These are phyloP conservation scores for Phragmatobia fuliginosa DNA, from an alignment of 2,888 invertebrate species.

Conservation along the genomic window DNA sequence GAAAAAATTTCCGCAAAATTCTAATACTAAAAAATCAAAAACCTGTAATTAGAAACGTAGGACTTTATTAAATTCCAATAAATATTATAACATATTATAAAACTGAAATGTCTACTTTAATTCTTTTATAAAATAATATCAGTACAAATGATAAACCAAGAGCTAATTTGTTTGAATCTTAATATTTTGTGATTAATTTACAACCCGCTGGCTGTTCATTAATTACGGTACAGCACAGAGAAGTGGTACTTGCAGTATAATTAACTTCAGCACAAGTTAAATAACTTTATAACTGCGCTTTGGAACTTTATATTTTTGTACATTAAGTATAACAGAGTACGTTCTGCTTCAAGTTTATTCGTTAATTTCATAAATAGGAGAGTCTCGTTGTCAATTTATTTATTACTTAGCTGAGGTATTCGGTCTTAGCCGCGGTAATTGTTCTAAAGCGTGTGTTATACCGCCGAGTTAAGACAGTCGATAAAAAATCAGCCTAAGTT, in stretches of 20 bases:
- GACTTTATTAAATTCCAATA: not conserved
- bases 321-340: constrained; percentile 21
- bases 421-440: too few species aligned
- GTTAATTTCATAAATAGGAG: not conserved
- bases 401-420: too few species aligned
- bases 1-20: too few species aligned
- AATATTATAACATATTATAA: not conserved
- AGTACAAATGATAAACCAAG: not conserved
- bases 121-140: not conserved
- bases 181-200: constrained; percentile 22
- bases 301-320: constrained; percentile 15
- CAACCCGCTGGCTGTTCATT: constrained; percentile 21
- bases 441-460: too few species aligned
- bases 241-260: constrained; percentile 26
- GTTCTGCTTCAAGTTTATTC: constrained; percentile 8
- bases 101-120: not conserved
- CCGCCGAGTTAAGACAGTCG: too few species aligned
- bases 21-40: too few species aligned
- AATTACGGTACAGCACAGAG: constrained; percentile 22
- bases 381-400: not conserved
- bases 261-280: constrained; percentile 25
- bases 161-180: constrained; percentile 17
- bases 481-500: too few species aligned
- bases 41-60: too few species aligned
- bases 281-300: constrained; percentile 23